Conservation (phyloP, 2,888 invertebrate genomes). For the Metalampra italica region DNA sequence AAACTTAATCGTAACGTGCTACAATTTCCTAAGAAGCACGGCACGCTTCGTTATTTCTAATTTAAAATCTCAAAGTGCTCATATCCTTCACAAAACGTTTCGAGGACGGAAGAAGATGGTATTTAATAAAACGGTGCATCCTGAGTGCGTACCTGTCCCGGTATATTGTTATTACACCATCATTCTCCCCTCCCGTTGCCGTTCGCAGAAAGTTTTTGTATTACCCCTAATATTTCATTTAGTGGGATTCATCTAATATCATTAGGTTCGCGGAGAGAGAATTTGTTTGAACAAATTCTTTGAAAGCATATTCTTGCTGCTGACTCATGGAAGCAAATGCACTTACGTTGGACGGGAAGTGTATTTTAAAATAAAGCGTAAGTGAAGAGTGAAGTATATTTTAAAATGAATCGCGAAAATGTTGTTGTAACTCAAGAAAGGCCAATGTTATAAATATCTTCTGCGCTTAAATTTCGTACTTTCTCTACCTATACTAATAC, state of each 20-base stretch:
- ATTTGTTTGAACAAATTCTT: constrained; percentile 22
- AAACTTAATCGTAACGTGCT: no score
- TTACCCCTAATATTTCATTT: constrained; percentile 54
- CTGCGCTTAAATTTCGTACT: no score
- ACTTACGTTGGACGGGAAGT: neutral
- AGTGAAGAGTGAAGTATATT: no score
- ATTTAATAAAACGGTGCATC: constrained; percentile 34
- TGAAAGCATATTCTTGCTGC: constrained; percentile 18
- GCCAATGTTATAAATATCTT: no score
- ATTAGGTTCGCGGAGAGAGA: constrained; percentile 22
- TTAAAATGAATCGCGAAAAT: neutral
- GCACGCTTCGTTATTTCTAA: neutral
- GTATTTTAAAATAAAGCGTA: no score
- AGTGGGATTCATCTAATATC: constrained; percentile 40
- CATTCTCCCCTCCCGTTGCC: constrained; percentile 17
- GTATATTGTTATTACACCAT: constrained; percentile 33
- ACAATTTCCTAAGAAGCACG: no score
- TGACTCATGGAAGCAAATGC: neutral
- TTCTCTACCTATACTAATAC: no score
- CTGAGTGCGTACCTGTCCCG: constrained; percentile 27
- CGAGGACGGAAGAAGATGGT: neutral
- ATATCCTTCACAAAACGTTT: neutral
- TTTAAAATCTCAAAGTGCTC: neutral
- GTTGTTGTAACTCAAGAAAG: no score
- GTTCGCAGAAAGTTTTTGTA: constrained; percentile 43